Conservation (phyloP, 2,888 invertebrate species). For the Leptopilina drosophilae region DNA sequence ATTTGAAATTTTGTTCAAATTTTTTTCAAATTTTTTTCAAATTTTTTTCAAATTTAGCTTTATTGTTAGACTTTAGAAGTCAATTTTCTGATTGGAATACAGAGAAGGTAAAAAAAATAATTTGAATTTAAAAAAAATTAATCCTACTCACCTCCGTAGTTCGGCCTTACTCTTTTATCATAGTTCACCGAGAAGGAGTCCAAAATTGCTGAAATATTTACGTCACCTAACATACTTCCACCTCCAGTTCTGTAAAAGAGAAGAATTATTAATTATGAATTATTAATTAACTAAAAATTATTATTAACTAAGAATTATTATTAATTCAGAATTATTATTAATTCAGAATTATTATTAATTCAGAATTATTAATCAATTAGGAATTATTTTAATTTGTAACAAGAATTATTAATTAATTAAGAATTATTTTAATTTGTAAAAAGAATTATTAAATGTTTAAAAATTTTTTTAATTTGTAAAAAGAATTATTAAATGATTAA, state of each 20-base stretch:
- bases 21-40: no score
- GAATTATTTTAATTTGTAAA: no score
- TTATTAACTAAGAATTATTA: no score
- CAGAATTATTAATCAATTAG: no score
- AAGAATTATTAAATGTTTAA: no score
- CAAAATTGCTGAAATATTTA: conserved; percentile 96
- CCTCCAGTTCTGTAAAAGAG: conserved; percentile 82
- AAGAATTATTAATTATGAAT: conserved; percentile 33
- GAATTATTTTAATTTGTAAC: no score
- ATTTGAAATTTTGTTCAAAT: not conserved
- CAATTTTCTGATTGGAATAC: not conserved
- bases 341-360: no score
- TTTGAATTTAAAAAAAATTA: conserved; percentile 37
- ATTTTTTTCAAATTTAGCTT: not conserved
- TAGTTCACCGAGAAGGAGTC: conserved; percentile 97
- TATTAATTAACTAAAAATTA: no score
- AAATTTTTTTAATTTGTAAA: no score
- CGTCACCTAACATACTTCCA: conserved; percentile 93
- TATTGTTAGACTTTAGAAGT: not conserved
- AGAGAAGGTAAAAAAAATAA: not conserved
- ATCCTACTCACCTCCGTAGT: conserved; percentile 93
- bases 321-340: no score
- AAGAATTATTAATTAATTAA: no score
- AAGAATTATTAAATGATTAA: no score
- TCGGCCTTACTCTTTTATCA: conserved; percentile 99